Evolutionary conservation across 2,888 invertebrate species (phyloP), one percentile per base, ranked within the genome.

Genomic region (Bhutanitis thaidina): DNA sequence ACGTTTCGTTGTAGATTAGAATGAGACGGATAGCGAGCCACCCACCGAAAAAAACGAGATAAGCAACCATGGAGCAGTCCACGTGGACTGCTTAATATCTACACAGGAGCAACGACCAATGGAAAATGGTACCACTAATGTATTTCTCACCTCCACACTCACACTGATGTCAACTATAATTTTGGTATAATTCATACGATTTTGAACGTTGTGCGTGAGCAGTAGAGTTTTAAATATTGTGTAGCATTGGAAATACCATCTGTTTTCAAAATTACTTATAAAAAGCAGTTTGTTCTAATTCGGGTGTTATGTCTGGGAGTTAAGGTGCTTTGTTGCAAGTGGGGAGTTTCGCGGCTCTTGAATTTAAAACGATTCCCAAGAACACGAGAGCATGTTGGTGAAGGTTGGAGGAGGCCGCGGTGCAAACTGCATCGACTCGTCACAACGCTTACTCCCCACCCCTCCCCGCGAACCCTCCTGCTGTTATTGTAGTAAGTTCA

Each of bases 121-220:
- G 80, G 89, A 82, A 86, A 87, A 87, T 87, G 85, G 85, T 77
- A 88, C 85, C 87, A 83, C 89, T 90, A 90, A 90, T 90, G 90
- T 90, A 90, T 90, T 90, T 90, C 90, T 90, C 90, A 90, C 89
- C 90, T 90, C 87, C 85, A 85, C 87, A 87, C 89, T 84, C 89
- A 88, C 86, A 87, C 86, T 80, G 80, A 79, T 71, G 74, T 71
- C 72, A 62, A 73, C 74, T 78, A 77, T 77, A 76, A 80, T 78
- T 81, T 78, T 70, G 74, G 63, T 57, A 77, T 72, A 69, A 74
- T 72, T 71, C 70, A 76, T 68, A 63, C 74, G 69, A 83, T 73
- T 82, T 63, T 82, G 71, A 76, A 77, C 87, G 80, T 76, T 85
- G 64, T 43, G 41, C 29, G 59, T 34, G 61, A 7, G 49, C 27